A percentile compares a stretch with the other conserved stretches of the same genome.
Evolutionary conservation across 2,888 invertebrate genomes (phyloP).

Genomic region (Erebia epiphron): DNA sequence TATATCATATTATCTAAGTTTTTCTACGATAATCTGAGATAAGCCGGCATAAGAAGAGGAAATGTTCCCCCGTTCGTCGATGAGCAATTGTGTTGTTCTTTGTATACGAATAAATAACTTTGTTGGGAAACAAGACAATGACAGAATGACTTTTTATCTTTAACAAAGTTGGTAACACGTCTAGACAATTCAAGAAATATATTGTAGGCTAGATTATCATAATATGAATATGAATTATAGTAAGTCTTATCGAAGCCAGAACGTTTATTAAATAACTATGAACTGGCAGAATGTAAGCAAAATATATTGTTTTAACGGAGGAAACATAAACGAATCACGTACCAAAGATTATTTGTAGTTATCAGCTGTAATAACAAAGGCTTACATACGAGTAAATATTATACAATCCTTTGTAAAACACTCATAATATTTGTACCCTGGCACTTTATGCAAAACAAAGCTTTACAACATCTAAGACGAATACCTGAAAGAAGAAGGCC

Average conservation of each 20-base stretch:
- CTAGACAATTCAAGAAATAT: background rate
- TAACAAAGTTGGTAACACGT: background rate
- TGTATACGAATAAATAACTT: no score
- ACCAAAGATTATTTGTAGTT: conserved; percentile 2
- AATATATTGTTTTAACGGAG: background rate
- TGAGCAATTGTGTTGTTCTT: no score
- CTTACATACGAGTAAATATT: conserved; percentile 7
- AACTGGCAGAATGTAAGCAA: background rate
- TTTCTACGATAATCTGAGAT: no score
- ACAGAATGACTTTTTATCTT: background rate
- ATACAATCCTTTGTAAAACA: background rate
- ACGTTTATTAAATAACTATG: background rate
- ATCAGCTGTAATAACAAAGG: background rate
- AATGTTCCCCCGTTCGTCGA: no score
- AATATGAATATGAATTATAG: no score
- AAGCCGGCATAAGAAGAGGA: no score
- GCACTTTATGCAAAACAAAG: no score
- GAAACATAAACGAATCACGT: conserved; percentile 8
- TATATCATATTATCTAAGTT: no score
- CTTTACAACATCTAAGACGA: background rate
- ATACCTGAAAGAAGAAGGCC: conserved; percentile 17
- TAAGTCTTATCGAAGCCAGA: background rate
- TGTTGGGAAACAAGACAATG: background rate
- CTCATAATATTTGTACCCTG: no score
- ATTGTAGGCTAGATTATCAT: no score